Base-by-base conservation (phyloP, 2,888 invertebrate species). In the Stratiomys singularior region DNA sequence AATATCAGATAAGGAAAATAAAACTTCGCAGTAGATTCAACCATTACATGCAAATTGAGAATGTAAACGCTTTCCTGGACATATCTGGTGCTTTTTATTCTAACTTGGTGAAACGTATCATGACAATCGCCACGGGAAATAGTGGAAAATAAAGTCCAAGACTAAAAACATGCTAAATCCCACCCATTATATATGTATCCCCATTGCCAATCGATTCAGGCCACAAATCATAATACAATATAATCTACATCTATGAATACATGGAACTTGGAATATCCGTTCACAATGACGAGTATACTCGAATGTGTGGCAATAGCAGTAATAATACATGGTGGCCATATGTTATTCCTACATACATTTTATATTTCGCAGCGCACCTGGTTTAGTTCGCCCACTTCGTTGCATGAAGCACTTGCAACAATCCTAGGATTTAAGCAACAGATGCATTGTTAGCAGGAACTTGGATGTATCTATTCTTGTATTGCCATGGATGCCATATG, bases 191-290 rank as follows among this genome's bases (percentile, higher is more conserved):
- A 60, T 23, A 21, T 4, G 58, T 18, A 60, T 23, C n/a, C n/a
- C n/a, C n/a, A n/a, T n/a, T 60, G 4, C 21, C 25, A 23, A 60
- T 60, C 58, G 58, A 60, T 60, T 60, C 58, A 60, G 58, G 21
- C 18, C 58, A 25, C 58, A 60, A 23, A 60, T 13, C 11, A 60
- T 60, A 21, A 7, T 7, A 18, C 4, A 60, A 60, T 13, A n/a
- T 3, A 60, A 7, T 60, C 58, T 23, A 11, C 7, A 25, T 23
- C 58, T 23, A 25, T 60, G 23, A 11, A 25, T 60, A 13, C 18
- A 60, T 18, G 58, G 5, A 52, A 25, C 58, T 60, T 21, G 58
- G 13, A 60, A 25, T 60, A 60, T 60, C 58, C 18, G 5, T 60
- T 5, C 13, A 60, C 58, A 60, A 18, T 60, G 11, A 60, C 58